Evolutionary conservation across 1,140 invertebrate species (phyloP), one percentile per base, ranked within the genome.

Genomic region (Bicyclus anynana): DNA sequence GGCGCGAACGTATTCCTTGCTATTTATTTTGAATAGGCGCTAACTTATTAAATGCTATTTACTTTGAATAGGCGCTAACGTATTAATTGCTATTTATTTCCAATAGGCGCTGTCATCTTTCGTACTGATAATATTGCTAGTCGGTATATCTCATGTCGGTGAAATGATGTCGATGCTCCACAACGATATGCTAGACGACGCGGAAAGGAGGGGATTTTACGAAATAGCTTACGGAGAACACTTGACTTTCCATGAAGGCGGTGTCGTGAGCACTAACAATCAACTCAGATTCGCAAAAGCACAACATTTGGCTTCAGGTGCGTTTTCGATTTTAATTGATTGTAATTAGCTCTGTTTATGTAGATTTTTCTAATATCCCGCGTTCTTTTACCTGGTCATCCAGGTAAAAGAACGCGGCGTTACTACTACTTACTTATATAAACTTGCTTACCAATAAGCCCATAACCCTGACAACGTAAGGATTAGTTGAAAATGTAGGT

Each of bases 141-240:
- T 84, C 53, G 83, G 83, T 29, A 80, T 86, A 61, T 84, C 81
- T 53, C 84, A 86, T 73, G 80, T 84, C 12, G 80, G 77, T 9
- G 76, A 80, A 66, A 84, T 86, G 76, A 54, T 84, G 13, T 72
- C 78, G n/a, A 79, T 85, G 77, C 72, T 87, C 9, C 80, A 84
- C 53, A 77, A 77, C 40, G 84, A 87, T 49, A 87, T 87, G 84
- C 80, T 82, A 56, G 84, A 87, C 35, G 84, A 85, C 27, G 83
- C 81, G 5, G 84, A 87, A 38, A 72, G 83, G 35, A 71, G 75
- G 5, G 83, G 80, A 3, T 75, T 86, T 53, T 84, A 81, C 37
- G 79, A 83, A 59, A 62, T 80, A 7, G 53, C 58, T n/a, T 79
- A 80, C 46, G 78, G 77, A 9, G 70, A 80, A 12, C 75, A 78